A percentile compares a stretch with the other conserved stretches of the same genome.
Conservation (phyloP, 2,113 vertebrate species). For the Kryptolebias marmoratus region DNA sequence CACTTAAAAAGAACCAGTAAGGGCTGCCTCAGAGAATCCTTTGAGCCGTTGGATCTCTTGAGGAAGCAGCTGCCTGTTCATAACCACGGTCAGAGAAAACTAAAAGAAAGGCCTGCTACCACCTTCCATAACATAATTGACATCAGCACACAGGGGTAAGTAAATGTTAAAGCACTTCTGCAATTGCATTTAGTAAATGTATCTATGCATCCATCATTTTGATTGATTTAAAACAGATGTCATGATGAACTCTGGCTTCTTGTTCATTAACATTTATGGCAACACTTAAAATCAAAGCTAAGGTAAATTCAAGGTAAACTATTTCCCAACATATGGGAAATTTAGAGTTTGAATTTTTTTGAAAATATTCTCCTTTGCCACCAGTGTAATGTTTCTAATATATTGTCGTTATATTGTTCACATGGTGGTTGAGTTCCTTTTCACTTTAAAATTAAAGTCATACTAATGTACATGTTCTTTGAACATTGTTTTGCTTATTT, state of each 20-base stretch:
- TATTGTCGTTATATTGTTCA: too few species aligned
- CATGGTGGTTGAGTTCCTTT: too few species aligned
- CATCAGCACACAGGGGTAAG: background rate
- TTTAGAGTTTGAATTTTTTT: too few species aligned
- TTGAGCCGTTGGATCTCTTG: constrained; percentile 27
- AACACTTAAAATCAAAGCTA: background rate
- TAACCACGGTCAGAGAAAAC: constrained; percentile 6
- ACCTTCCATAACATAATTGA: constrained; percentile 1
- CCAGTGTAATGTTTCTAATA: too few species aligned
- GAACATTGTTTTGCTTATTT: too few species aligned
- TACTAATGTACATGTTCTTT: too few species aligned
- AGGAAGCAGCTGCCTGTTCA: constrained; percentile 52
- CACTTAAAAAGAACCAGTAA: constrained; percentile 56
- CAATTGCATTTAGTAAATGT: background rate
- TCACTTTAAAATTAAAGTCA: too few species aligned
- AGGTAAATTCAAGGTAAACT: too few species aligned
- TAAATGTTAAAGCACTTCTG: background rate
- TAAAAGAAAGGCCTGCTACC: constrained; percentile 1
- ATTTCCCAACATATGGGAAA: too few species aligned
- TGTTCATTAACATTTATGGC: background rate
- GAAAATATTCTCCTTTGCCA: too few species aligned
- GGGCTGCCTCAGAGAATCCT: constrained; percentile 4
- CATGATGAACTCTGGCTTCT: background rate
- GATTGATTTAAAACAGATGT: too few species aligned
- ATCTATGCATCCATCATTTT: background rate